Base-by-base conservation (phyloP, 23 tunicate genomes). In the Trididemnum clinides region DNA sequence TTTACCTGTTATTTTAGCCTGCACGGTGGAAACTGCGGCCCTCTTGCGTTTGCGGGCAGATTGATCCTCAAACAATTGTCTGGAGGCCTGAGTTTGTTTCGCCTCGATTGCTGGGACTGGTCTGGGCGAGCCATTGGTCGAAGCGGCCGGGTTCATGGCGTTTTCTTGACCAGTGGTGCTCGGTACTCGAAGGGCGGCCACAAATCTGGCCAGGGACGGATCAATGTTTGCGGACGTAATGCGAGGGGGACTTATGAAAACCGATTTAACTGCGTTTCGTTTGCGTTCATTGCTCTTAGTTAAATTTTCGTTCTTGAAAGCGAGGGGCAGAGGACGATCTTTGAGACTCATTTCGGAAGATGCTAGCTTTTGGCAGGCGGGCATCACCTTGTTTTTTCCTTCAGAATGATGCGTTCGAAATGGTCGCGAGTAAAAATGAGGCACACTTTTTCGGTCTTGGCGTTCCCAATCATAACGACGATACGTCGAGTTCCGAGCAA, bases 1-100 rank as follows among this genome's bases (percentile, higher is more conserved):
- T 57, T 7, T 57, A 73, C 80, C 80, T 73, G 80, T 73, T 73
- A 73, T 73, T 38, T 73, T 73, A 20, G 80, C 26, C 57, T 73
- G 80, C 7, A 7, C 6, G 54, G 28, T 36, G 27, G 57, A 39
- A n/a, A 20, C 25, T 15, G 54, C 4, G 3, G 29, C 57, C 6
- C 1, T 1, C 10, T 2, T 20, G 3, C 80, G 80, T 39, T 73
- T 73, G 28, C 4, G 54, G 26, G 5, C 12, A 2, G 80, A 2
- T 26, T 38, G n/a, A 27, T 20, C 54, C 3, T 37, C 31, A 26
- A 73, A 73, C 33, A 73, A 73, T 29, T 73, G 80, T 3, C 80
- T 54, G 25, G 57, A 73, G 2, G 80, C 57, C 19, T 21, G 28
- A 1, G 7, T 19, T 37, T 73, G 37, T 7, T 5, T 7, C 26